Conservation (phyloP, 1,140 invertebrate species). For the Heliconius eleuchia region DNA sequence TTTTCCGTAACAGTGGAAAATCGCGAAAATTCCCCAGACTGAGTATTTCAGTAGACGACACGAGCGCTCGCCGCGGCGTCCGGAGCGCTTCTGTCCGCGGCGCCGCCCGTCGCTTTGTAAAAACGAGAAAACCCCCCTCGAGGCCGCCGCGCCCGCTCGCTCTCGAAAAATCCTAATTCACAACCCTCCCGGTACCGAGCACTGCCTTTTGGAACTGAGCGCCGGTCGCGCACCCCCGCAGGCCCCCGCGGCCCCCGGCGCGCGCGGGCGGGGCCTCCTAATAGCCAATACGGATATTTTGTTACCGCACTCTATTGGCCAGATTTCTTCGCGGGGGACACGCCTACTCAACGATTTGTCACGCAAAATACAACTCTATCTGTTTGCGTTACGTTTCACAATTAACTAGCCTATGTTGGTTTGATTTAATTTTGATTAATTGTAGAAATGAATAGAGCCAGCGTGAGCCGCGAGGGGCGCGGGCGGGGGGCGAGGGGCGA, state of each 20-base stretch:
- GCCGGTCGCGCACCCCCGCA: too few relatives aligned
- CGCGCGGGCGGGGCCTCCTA: constrained; percentile 75
- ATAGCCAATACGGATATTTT: constrained; percentile 82
- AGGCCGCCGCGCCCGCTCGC: constrained; percentile 39
- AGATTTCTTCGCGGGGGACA: constrained; percentile 75
- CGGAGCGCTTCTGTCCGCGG: constrained; percentile 66
- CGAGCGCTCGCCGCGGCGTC: constrained; percentile 67
- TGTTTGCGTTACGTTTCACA: constrained; percentile 41
- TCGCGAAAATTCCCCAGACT: constrained; percentile 47
- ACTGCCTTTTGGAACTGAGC: constrained; percentile 48
- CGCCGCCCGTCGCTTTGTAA: constrained; percentile 57
- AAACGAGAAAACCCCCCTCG: constrained; percentile 54
- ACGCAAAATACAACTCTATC: constrained; percentile 49
- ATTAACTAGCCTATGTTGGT: constrained; percentile 31
- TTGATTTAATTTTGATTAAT: constrained; percentile 80
- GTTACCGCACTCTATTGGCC: constrained; percentile 82
- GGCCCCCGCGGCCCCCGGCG: constrained; percentile 32
- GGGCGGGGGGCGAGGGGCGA: constrained; percentile 19
- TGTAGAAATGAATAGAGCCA: constrained; percentile 70
- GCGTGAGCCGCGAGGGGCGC: constrained; percentile 35
- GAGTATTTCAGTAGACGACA: constrained; percentile 41
- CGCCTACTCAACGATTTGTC: constrained; percentile 57
- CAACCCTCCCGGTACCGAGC: constrained; percentile 41
- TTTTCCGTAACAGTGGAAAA: constrained; percentile 46
- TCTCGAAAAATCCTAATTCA: constrained; percentile 52